Evolutionary conservation across 2,113 vertebrate species (phyloP), one percentile per base, ranked within the genome.

Genomic region (Aepyceros melampus): DNA sequence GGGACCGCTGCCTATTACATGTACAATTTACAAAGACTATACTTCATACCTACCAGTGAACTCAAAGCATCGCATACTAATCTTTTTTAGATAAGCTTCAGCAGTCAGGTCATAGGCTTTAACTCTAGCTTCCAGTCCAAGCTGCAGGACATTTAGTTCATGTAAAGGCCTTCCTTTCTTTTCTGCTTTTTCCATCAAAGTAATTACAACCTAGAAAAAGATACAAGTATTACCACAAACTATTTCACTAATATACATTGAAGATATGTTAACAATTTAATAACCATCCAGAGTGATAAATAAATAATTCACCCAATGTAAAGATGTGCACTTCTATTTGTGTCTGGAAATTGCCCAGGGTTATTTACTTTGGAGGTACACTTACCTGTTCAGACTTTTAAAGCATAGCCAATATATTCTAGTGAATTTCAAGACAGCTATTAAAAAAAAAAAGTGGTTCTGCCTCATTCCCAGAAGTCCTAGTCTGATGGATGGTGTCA

Each of bases 91-190:
- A 98, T 99, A 99, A 0, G 99, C 99, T 9, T 99, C 98, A 92
- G 99, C 99, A 40, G 98, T 98, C 98, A 99, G 97, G 95, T 99
- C 99, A 6, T 99, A 99, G 95, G 99, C 99, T 96, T 99, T 98
- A 82, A 99, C 98, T 98, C 98, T 99, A 43, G 99, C 99, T 98
- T 99, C 98, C 6, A 99, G 98, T 55, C 99, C 99, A 95, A 99
- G 99, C 2, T 99, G 99, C 31, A 99, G 97, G 2, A 99, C 97
- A 25, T 99, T 99, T 15, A 99, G 97, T n/a, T 99, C 97, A 97
- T 99, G 99, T 74, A 99, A 99, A 0, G 99, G 99, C 3, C 49
- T 64, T 79, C 99, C 99, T 47, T 96, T 67, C 87, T 98, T 95
- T 78, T 99, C 98, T 79, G 95, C 93, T 85, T 98, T 98, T 92